Base-by-base conservation (phyloP, 2,113 vertebrate genomes). In the Eublepharis macularius region DNA sequence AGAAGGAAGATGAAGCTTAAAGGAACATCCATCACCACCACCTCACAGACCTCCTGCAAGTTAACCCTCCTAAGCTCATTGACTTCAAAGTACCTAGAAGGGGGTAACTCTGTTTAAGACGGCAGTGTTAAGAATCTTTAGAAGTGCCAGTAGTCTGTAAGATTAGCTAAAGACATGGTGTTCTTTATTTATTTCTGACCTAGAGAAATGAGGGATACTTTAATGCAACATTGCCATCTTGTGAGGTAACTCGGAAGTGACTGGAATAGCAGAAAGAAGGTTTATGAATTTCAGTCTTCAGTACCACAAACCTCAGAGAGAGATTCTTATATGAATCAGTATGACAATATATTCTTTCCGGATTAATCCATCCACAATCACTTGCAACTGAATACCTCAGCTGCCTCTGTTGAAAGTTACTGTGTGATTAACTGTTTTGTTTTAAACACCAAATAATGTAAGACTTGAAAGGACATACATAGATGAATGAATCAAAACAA, bases 181-280 rank as follows among this genome's bases (percentile, higher is more conserved):
- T 86, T 79, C 45, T 32, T 70, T 36, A 9, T 11, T 16, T 0
- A 9, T 11, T 16, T 0, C 0, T 0, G 1, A 0, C 57, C 78
- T 4, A 0, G 14, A 14, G 24, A 21, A 19, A 0, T 49, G 3
- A 19, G 0, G 39, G 84, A 36, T 63, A 83, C 34, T 66, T 45
- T 75, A 43, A 19, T 90, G 89, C 87, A 90, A 91, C 84, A 94
- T 88, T 88, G 92, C 94, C 94, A 95, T 68, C 94, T 94, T 88
- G 90, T 92, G 94, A 89, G 86, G 69, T 3, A 4, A 34, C 4
- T 24, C 36, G 45, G 45, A 74, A 29, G 14, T 74, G 60, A 81
- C 36, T 34, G 29, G 26, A 81, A 63, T 1, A 68, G 32, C 16
- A 3, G 9, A 6, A 1, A 26, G 34, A 29, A 80, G 3, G 14